Evolutionary conservation across 1,140 invertebrate species (phyloP), one percentile per base, ranked within the genome.

Genomic region (Lucilia sericata): DNA sequence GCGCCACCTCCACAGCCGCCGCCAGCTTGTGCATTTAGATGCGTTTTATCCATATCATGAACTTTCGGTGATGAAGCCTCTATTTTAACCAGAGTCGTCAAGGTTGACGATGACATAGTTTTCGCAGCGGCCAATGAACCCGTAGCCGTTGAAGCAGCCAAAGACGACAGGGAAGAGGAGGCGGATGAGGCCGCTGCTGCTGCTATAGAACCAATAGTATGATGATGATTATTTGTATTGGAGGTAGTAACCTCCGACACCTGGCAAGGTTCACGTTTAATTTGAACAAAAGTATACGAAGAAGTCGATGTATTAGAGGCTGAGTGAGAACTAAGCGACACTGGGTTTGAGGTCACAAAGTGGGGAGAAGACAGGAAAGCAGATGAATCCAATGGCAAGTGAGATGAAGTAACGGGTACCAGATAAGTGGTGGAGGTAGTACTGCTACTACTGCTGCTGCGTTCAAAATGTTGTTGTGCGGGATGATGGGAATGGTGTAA

Each of bases 221-320:
- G 85, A 25, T 85, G 86, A 51, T 86, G 91, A 88, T 84, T 91
- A 90, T 84, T 92, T 88, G 84, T 91, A 85, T 93, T 92, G 82
- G 93, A 94, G 36, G 93, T 94, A 14, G 93, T 93, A n/a, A 94
- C 93, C 87, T 94, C 94, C 82, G 93, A 93, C 81, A 94, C 93
- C 91, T 94, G 94, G 87, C 93, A 94, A 14, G 94, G 93, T 88
- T 94, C 94, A 65, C 93, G 92, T 87, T 94, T 94, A 10, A 94
- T 92, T 85, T 92, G 91, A 47, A 92, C 87, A 84, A 91, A 90
- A n/a, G 89, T 91, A 82, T 91, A 89, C 74, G 83, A 85, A 8
- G 88, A 88, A 5, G 25, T 30, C 25, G 88, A 90, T 84, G 88
- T 34, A 47, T 49, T 83, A 1, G 82, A 21, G 25, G 49, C 80